Conservation (phyloP, 2,888 invertebrate genomes). For the Lypha dubia region DNA sequence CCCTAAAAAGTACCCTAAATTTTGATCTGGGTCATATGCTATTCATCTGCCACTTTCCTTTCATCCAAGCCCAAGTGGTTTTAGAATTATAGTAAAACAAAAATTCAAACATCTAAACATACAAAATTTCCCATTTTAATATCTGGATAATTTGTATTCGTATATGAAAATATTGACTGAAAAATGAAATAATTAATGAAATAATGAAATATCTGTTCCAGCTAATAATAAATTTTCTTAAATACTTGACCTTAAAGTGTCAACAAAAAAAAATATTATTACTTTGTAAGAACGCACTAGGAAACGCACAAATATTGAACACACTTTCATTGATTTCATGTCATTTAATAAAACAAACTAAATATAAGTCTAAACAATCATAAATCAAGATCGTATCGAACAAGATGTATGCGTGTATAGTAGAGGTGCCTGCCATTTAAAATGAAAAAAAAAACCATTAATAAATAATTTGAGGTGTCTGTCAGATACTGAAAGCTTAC, state of each 20-base stretch:
- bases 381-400: background rate
- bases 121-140: too few relatives aligned
- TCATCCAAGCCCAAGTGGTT: too few relatives aligned
- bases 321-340: constrained; percentile 20
- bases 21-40: too few relatives aligned
- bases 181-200: background rate
- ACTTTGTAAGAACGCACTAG: background rate
- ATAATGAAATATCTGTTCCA: constrained; percentile 10
- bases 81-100: too few relatives aligned
- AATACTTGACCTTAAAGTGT: constrained; percentile 59
- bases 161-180: too few relatives aligned
- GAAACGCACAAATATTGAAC: background rate
- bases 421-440: constrained; percentile 7
- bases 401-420: background rate
- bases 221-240: constrained; percentile 35
- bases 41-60: too few relatives aligned
- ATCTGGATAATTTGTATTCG: too few relatives aligned
- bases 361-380: constrained; percentile 13
- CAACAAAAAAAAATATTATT: constrained; percentile 9
- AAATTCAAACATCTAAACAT: too few relatives aligned
- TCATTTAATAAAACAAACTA: constrained; percentile 34
- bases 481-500: constrained; percentile 32
- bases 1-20: too few relatives aligned
- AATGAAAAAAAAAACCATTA: background rate
- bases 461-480: constrained; percentile 22